Conservation (phyloP, 2,113 vertebrate species). For the Eclectus roratus region DNA sequence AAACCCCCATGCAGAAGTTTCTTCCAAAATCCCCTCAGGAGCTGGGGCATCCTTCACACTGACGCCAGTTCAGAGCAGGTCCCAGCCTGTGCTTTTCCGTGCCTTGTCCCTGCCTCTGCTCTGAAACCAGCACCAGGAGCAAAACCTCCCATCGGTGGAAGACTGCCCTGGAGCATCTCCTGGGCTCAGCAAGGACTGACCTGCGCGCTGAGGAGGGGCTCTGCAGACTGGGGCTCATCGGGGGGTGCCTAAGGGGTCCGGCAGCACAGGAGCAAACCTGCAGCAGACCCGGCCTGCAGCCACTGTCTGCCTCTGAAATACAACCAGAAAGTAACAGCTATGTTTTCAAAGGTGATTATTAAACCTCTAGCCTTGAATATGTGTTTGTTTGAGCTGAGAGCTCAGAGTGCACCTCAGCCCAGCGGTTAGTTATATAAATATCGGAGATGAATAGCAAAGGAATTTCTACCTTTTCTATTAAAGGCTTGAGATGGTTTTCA, state of each 20-base stretch:
- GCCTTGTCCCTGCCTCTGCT: background rate
- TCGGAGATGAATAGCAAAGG: background rate
- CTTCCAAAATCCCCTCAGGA: background rate
- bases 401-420: background rate
- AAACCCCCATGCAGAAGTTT: background rate
- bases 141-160: background rate
- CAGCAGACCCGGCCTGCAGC: background rate
- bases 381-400: background rate
- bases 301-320: background rate
- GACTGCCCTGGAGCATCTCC: background rate
- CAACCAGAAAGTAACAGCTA: background rate
- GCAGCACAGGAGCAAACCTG: background rate
- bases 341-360: slow-evolving; percentile 10
- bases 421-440: slow-evolving; percentile 12
- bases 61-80: background rate
- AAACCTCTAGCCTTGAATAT: background rate
- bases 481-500: slow-evolving; percentile 28
- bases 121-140: background rate
- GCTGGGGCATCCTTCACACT: background rate
- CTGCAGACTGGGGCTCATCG: accelerated
- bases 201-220: accelerated
- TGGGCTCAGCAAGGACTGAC: accelerated
- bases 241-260: accelerated
- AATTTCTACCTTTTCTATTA: slow-evolving; percentile 1
- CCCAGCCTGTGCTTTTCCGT: background rate